Percentiles rank a stretch among this genome's conserved stretches.
Conservation (phyloP, 2,797 vertebrate genomes). For the Anguilla pacifica region DNA sequence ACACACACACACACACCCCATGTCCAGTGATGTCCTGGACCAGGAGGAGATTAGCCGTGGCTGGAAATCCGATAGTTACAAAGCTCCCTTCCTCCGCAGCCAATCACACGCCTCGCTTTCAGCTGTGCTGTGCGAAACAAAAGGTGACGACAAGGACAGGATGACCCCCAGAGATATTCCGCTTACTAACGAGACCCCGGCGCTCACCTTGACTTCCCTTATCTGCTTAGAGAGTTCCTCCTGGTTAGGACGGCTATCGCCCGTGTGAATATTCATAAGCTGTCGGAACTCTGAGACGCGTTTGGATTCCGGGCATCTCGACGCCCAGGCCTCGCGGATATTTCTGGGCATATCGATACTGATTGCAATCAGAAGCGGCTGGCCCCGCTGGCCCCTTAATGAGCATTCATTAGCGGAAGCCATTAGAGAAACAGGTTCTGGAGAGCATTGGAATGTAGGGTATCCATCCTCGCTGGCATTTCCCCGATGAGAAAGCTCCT, state of each 20-base stretch:
- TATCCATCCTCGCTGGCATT: not conserved
- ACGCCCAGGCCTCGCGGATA: not conserved
- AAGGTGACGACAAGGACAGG: conserved; percentile 5
- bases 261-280: not conserved
- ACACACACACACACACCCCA: not conserved
- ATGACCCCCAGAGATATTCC: conserved; percentile 6
- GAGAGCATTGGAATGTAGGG: not conserved
- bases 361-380: not conserved
- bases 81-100: not conserved
- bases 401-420: not conserved
- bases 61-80: not conserved
- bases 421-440: not conserved
- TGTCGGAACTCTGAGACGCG: not conserved
- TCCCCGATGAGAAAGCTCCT: not conserved
- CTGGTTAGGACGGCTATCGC: not conserved
- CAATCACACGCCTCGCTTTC: not conserved
- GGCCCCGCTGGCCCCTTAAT: not conserved
- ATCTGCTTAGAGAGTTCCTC: not conserved
- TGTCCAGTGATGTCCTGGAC: not conserved
- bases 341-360: not conserved
- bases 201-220: not conserved
- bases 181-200: not conserved
- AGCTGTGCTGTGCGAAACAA: not conserved
- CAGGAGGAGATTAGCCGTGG: not conserved
- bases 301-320: not conserved